Evolutionary conservation across 2,797 vertebrate genomes (phyloP), one percentile per base, ranked within the genome.

Genomic region (Chromobotia macracanthus): DNA sequence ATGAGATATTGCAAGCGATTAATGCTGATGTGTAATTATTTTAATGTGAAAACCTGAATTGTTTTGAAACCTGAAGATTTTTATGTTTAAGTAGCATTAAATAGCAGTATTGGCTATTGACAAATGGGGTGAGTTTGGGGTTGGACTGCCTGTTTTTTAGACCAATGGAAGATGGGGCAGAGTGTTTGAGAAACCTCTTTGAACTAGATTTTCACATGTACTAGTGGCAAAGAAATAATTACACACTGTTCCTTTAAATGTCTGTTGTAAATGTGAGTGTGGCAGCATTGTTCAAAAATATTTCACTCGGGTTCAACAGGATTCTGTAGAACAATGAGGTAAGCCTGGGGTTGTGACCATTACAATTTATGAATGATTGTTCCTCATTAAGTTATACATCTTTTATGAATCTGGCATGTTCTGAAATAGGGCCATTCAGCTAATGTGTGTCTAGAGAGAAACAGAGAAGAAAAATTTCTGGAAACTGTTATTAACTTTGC

Each of bases 321-420:
- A 21, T 23, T 73, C 56, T 44, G 31, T 48, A 31, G 12, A 1
- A 68, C 38, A 46, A 53, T 75, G 19, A 75, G 25, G 28, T 53
- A n/a, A 0, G 28, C 61, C 61, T 66, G 48, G 50, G 61, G 73
- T 66, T 75, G 61, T 55, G 61, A 55, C 9, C 19, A 66, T 25
- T 35, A 48, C 73, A 65, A 55, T 75, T 53, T 53, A n/a, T 65
- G 48, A 75, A 75, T n/a, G 48, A 75, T 21, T 65, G 61, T 65
- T 75, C 15, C 19, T 41, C 48, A 75, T 75, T 66, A 66, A 18
- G 61, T 63, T 66, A 28, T 75, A 66, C 61, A 75, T 66, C 48
- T 28, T 75, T 75, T 55, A 66, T 66, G 73, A 75, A 75, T 66
- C 48, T 66, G 50, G 50, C 50, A 55, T 75, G 61, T 75, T 75